These are phyloP conservation scores for Andrena trimmerana DNA, from an alignment of 2,888 invertebrate species.

Conservation along the genomic window DNA sequence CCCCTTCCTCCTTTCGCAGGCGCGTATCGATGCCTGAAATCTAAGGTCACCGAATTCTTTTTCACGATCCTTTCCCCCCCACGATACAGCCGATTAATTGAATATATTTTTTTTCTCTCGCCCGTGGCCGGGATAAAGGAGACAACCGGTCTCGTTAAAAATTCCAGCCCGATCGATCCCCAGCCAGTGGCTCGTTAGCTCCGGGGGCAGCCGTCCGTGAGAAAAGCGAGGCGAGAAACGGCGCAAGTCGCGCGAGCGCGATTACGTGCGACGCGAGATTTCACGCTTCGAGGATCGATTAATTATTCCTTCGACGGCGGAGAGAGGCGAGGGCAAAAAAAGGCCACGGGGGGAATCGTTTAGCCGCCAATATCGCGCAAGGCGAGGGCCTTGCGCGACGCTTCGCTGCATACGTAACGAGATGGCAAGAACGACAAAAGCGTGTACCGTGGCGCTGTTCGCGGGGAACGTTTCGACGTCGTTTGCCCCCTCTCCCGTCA, in stretches of 20 bases:
- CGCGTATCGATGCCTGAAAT: constrained; percentile 3
- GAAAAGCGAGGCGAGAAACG: constrained; percentile 58
- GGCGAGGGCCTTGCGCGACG: constrained; percentile 54
- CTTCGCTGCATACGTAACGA: constrained; percentile 64
- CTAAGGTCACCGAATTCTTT: background rate
- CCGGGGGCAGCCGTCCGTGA: constrained; percentile 51
- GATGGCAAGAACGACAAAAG: constrained; percentile 54
- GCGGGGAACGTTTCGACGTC: background rate
- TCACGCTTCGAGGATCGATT: constrained; percentile 70
- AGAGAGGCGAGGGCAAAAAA: constrained; percentile 30
- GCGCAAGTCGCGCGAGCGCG: constrained; percentile 41
- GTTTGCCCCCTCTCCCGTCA: background rate
- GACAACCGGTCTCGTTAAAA: constrained; percentile 2
- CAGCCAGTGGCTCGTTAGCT: constrained; percentile 49
- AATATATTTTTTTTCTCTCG: constrained; percentile 16
- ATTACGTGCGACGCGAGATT: constrained; percentile 62
- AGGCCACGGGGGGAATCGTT: constrained; percentile 36
- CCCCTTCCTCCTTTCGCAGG: too few species aligned
- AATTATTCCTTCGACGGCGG: constrained; percentile 62
- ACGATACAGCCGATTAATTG: background rate
- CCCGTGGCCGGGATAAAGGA: background rate
- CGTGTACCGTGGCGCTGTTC: constrained; percentile 11
- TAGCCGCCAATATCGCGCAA: constrained; percentile 47
- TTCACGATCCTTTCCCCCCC: background rate
- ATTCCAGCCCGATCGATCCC: constrained; percentile 38